Base-by-base conservation (phyloP, 2,113 vertebrate species). In the Mustela nigripes region DNA sequence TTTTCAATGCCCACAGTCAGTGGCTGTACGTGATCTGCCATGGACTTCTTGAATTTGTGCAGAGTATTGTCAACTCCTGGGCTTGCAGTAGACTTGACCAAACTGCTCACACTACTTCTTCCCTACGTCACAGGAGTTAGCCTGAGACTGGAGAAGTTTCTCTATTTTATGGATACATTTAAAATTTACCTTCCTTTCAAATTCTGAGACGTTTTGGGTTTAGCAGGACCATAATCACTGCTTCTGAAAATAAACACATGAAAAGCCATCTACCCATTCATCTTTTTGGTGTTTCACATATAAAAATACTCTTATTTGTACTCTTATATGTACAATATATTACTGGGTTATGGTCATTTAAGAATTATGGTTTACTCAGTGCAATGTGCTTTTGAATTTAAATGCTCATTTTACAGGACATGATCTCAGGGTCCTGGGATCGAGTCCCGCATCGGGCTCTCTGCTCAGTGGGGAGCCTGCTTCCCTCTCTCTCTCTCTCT, bases 121-220 rank as follows among this genome's bases (percentile, higher is more conserved):
- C 11, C 21, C 21, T 11, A 2, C 7, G 8, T 42, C 42, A 16
- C 50, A 36, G 48, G 21, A 89, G 65, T 31, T 78, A 33, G 8
- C 92, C 22, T 21, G 21, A 39, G 15, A 11, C 39, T 65, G 50
- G 62, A n/a, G 2, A 11, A 11, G 69, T 7, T 85, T 94, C 76
- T 85, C 60, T 45, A 12, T 83, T 91, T 83, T 89, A 18, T 36
- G 76, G n/a, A 56, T 93, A 1, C 22, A 31, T 87, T 60, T n/a
- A 69, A 78, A 95, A 62, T 93, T 42, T 91, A 39, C 69, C 45
- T 93, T 97, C 56, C n/a, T 18, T 98, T 94, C 39, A 67, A 12
- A 92, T 94, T 92, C 33, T 45, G 28, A 95, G 69, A 60, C 90
- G 95, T 80, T 10, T 58, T 83, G 86, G 62, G 19, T 26, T 94